These are phyloP conservation scores for cat (Felis catus) DNA, from an alignment of 2,113 vertebrate species.

Conservation along the genomic window F.catus_Fca126_mat1.0 CM031420.1:52244501-52245000, in stretches of 20 bases:
- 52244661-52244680: not conserved
- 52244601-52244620: slow-evolving; percentile 54
- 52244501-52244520: slow-evolving; percentile 73
- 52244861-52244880: not conserved
- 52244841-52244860: not conserved
- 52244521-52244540: slow-evolving; percentile 70
- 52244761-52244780: not conserved
- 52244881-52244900: not conserved
- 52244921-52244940: too few species aligned
- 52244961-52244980: too few species aligned
- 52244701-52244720: slow-evolving; percentile 26
- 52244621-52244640: not conserved
- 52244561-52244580: slow-evolving; percentile 73
- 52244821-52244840: not conserved
- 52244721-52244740: not conserved
- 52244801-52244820: not conserved
- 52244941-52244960: too few species aligned
- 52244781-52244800: not conserved
- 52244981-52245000: too few species aligned
- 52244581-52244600: slow-evolving; percentile 31
- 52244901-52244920: too few species aligned
- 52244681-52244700: slow-evolving; percentile 16
- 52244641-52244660: slow-evolving; percentile 25
- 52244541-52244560: slow-evolving; percentile 66
- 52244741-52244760: not conserved